A percentile compares a stretch with the other conserved stretches of the same genome.
phyloP scores from a whole-genome alignment of 2,888 invertebrate species.

The Eupithecia exiguata region DNA sequence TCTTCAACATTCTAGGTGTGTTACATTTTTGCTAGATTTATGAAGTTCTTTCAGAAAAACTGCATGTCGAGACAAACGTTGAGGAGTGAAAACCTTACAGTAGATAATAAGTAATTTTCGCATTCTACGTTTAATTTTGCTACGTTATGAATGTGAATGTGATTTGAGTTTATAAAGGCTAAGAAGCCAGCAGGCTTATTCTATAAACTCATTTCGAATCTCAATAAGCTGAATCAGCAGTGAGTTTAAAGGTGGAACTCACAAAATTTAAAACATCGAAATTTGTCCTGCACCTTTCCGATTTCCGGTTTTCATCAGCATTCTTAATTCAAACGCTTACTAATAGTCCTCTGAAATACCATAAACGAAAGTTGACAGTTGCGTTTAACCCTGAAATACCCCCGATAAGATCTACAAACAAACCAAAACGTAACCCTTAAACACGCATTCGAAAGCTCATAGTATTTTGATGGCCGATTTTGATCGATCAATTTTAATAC shows the following conservation, averaged over 20 bases:
- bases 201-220: too few relatives aligned
- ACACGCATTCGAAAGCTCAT: constrained; percentile 8
- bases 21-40: background rate
- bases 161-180: background rate
- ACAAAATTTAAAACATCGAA: too few relatives aligned
- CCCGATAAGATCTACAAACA: background rate
- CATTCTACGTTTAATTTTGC: background rate
- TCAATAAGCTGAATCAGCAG: too few relatives aligned
- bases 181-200: too few relatives aligned
- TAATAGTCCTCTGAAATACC: background rate
- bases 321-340: background rate
- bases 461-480: constrained; percentile 14
- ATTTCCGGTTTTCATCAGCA: background rate
- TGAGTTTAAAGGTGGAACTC: too few relatives aligned
- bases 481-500: constrained; percentile 13
- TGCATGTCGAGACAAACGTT: too few relatives aligned
- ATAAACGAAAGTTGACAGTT: background rate
- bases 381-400: background rate
- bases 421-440: background rate
- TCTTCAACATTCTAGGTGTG: background rate
- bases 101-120: too few relatives aligned
- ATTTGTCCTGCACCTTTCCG: background rate
- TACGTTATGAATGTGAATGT: background rate
- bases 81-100: too few relatives aligned
- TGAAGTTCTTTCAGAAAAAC: background rate